A percentile compares a stretch with the other conserved stretches of the same genome.
Evolutionary conservation across 2,888 invertebrate genomes (phyloP).

Genomic region (Dermolepida albohirtum): DNA sequence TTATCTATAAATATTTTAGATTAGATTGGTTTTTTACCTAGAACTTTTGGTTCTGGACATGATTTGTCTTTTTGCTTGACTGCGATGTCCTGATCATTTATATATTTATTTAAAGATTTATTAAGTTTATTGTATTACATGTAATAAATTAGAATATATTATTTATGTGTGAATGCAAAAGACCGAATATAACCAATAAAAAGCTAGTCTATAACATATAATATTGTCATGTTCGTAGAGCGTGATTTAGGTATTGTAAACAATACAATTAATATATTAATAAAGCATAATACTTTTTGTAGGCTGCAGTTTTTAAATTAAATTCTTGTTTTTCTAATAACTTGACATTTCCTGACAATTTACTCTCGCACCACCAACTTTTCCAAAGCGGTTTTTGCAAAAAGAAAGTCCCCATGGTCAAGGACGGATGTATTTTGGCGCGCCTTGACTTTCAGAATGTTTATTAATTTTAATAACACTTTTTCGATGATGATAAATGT

Average conservation of each 20-base stretch:
- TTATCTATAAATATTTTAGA: too few species aligned
- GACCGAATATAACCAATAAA: slow-evolving; percentile 29
- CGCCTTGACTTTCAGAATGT: too few species aligned
- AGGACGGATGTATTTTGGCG: too few species aligned
- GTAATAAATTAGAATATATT: slow-evolving; percentile 14
- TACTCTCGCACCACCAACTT: neutral
- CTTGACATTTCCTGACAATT: slow-evolving; percentile 15
- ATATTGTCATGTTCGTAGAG: slow-evolving; percentile 12
- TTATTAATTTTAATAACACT: too few species aligned
- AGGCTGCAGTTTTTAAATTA: neutral
- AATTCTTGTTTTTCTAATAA: neutral
- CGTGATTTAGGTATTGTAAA: slow-evolving; percentile 2
- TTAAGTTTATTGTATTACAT: slow-evolving; percentile 10
- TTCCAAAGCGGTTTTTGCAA: neutral
- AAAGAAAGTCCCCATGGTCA: neutral
- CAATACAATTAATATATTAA: slow-evolving; percentile 19
- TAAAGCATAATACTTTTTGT: slow-evolving; percentile 26
- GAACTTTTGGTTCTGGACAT: slow-evolving; percentile 63
- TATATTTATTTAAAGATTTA: slow-evolving; percentile 55
- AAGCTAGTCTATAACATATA: slow-evolving; percentile 1
- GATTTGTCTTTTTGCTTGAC: slow-evolving; percentile 65
- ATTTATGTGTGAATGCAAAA: neutral
- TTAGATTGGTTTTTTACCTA: slow-evolving; percentile 59
- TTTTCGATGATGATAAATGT: too few species aligned
- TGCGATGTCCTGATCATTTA: slow-evolving; percentile 58